Percentiles rank a stretch among this genome's conserved stretches.
These are phyloP conservation scores for Pocota personata DNA, from an alignment of 2,888 invertebrate genomes.

Conservation along the genomic window DNA sequence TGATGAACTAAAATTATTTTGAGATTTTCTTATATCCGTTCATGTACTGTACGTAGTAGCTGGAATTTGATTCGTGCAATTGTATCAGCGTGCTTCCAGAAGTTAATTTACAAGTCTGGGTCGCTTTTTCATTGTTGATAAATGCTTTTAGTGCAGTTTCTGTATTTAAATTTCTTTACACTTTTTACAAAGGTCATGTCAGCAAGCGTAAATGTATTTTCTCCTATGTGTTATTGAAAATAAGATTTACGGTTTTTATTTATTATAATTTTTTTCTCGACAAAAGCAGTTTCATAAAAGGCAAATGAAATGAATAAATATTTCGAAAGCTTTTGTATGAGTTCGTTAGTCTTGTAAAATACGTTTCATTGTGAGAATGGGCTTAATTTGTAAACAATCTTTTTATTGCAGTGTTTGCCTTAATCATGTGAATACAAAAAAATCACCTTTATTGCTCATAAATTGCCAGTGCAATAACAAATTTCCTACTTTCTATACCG, in stretches of 20 bases:
- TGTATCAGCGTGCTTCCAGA: not conserved
- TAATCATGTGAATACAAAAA: not conserved
- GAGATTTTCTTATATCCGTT: not conserved
- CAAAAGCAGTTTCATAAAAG: not conserved
- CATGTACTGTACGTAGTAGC: not conserved
- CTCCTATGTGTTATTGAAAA: no score
- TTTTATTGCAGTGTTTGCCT: not conserved
- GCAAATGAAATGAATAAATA: not conserved
- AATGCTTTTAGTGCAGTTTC: no score
- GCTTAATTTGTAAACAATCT: not conserved
- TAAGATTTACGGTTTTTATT: not conserved
- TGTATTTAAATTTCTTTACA: no score
- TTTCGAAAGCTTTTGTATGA: not conserved
- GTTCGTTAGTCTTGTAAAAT: not conserved
- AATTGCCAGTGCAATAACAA: not conserved
- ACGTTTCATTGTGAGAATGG: not conserved
- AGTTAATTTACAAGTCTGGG: not conserved
- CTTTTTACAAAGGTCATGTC: not conserved
- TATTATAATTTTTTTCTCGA: not conserved
- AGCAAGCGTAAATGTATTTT: no score
- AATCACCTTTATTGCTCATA: not conserved
- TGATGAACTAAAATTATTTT: conserved; percentile 9
- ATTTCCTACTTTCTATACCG: not conserved
- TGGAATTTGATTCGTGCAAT: not conserved
- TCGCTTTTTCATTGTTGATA: not conserved